Base-by-base conservation (phyloP, 2,797 vertebrate species). In the Acanthurus leucopareius region DNA sequence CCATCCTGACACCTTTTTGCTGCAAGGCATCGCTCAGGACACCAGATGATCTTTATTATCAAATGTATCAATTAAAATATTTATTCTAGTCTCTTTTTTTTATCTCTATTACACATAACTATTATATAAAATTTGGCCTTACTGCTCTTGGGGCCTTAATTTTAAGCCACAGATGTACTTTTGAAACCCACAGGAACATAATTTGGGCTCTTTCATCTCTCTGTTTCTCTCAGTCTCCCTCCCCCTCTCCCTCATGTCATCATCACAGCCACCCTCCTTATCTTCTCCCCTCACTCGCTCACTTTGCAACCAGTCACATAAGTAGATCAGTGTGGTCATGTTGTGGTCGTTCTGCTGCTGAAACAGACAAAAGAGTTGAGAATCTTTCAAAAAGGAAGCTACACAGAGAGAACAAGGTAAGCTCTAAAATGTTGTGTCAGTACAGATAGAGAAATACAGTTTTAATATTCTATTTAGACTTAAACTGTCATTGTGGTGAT, bases 321-420 rank as follows among this genome's bases (percentile, higher is more conserved):
- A 57, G 65, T 38, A 45, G 69, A 40, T 82, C 49, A 58, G 59
- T 42, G 22, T 0, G 3, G 53, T 77, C 65, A 64, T 53, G 56
- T 53, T 73, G 69, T 67, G 66, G 38, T 32, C 68, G 25, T 5
- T 45, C 35, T 56, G 59, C 49, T 9, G 38, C 53, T 75, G 19
- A 68, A 52, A 11, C 45, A 14, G 35, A 35, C 13, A 1, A 16
- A 35, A 35, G 6, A 35, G 9, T 25, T 53, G 22, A 54, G 0
- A 53, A 60, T n/a, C 2, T 2, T n/a, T 56, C 0, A n/a, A n/a
- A 51, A 44, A 47, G 54, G 10, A 59, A 52, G 17, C 4, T 4
- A 73, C 32, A 6, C 1, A 40, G 8, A 57, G 4, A 45, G 19
- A 5, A 25, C 2, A 72, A 87, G 88, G 92, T 91, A 90, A 89